Base-by-base conservation (phyloP, 2,888 invertebrate species). In the Escarpia spicata region DNA sequence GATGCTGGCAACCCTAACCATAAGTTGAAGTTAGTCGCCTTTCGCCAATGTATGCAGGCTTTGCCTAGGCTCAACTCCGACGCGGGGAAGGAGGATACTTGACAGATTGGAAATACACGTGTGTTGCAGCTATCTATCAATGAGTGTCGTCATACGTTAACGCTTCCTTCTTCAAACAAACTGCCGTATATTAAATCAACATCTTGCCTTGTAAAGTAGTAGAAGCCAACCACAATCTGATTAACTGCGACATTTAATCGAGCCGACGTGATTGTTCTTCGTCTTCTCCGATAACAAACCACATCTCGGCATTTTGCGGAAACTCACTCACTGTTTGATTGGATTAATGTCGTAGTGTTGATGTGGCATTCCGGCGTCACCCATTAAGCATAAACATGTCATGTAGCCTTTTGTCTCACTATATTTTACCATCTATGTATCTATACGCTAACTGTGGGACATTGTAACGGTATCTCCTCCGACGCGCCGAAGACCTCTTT, bases 121-220 rank as follows among this genome's bases (percentile, higher is more conserved):
- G 75, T 75, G 75, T 75, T 4, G 75, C n/a, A 15, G 75, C 75
- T 26, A 2, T 0, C 19, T 75, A 26, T 75, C 6, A 75, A n/a
- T 26, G 75, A 75, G 75, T n/a, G n/a, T 75, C 19, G 75, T 75
- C 6, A 6, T 26, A 75, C 26, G 19, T 75, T 3, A 75, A 26
- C 19, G 26, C 26, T 19, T 75, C 75, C 26, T 26, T 75, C 75
- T 19, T 75, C 75, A 75, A 75, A 75, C 75, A 75, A 75, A 75
- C 75, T 26, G 75, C 75, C 75, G 75, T 75, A 75, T 75, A 75
- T 75, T 75, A 75, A 75, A 75, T 75, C 75, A n/a, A 75, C 19
- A 75, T 75, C 75, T 75, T 19, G 75, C 75, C 75, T 19, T n/a
- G 75, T 75, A n/a, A 75, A 26, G 75, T 2, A n/a, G 75, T n/a